These are phyloP conservation scores for Mallotus villosus DNA, from an alignment of 2,797 vertebrate species.

Conservation along the genomic window DNA sequence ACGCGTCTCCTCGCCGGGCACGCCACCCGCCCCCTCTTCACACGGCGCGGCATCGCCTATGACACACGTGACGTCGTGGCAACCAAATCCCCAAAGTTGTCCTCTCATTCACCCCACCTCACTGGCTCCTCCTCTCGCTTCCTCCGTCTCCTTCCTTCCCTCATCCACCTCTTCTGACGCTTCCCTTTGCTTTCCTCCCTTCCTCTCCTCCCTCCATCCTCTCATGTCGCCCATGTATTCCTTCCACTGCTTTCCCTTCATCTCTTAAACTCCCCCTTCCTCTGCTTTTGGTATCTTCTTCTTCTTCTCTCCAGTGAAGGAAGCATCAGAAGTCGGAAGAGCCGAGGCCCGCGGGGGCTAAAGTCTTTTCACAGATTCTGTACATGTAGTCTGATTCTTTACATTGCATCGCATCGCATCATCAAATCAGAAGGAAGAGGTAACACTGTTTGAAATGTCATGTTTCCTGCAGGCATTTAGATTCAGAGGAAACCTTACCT, in stretches of 20 bases:
- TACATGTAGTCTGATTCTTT: constrained; percentile 61
- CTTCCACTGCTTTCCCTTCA: background rate
- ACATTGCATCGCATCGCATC: constrained; percentile 46
- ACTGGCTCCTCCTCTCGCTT: too few species aligned
- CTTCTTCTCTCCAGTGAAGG: constrained; percentile 39
- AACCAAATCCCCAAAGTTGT: constrained; percentile 13
- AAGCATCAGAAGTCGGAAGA: constrained; percentile 52
- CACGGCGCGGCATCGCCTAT: constrained; percentile 8
- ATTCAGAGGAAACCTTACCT: background rate
- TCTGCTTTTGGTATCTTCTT: too few species aligned
- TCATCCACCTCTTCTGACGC: too few species aligned
- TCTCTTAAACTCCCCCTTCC: constrained; percentile 18
- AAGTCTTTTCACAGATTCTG: constrained; percentile 59
- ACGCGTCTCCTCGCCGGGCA: constrained; percentile 36
- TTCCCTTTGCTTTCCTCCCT: too few species aligned
- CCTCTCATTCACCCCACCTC: too few species aligned
- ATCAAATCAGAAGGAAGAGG: constrained; percentile 53
- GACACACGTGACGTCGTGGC: background rate
- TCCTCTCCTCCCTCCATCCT: constrained; percentile 40
- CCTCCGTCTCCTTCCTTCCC: too few species aligned
- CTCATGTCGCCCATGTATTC: constrained; percentile 36
- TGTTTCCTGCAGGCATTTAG: constrained; percentile 34
- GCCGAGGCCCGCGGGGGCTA: constrained; percentile 33
- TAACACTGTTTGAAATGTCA: constrained; percentile 48
- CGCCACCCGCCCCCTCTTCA: constrained; percentile 33